Evolutionary conservation across 2,888 invertebrate genomes (phyloP).

Genomic region (Cyrtodaria siliqua): DNA sequence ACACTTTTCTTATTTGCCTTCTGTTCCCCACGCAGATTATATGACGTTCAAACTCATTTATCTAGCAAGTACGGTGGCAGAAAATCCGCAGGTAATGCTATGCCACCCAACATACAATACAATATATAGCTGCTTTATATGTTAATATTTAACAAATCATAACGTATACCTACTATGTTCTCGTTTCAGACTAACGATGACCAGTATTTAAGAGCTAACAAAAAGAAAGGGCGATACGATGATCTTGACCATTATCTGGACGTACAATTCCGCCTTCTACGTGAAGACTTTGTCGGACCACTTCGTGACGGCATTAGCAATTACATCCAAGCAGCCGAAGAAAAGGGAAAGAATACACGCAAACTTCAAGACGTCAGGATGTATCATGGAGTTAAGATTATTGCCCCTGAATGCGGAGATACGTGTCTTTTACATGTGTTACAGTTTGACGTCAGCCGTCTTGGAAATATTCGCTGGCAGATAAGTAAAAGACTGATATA

Average conservation of each 20-base stretch:
- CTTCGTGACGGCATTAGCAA: constrained; percentile 90
- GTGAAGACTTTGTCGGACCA: constrained; percentile 93
- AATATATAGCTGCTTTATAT: too few species aligned
- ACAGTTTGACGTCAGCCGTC: constrained; percentile 54
- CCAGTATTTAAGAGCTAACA: constrained; percentile 87
- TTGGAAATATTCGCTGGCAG: constrained; percentile 84
- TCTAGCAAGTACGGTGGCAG: too few species aligned
- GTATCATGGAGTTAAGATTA: constrained; percentile 53
- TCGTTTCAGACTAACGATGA: not conserved
- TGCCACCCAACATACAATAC: too few species aligned
- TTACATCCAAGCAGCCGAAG: constrained; percentile 84
- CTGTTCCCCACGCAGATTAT: too few species aligned
- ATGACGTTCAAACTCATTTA: too few species aligned
- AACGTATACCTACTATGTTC: too few species aligned
- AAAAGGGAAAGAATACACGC: constrained; percentile 23
- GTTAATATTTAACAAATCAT: too few species aligned
- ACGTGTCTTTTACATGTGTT: constrained; percentile 54
- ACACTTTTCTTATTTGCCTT: too few species aligned
- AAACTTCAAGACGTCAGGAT: constrained; percentile 58
- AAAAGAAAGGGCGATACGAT: constrained; percentile 89
- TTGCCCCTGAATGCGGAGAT: constrained; percentile 42
- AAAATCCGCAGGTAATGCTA: too few species aligned
- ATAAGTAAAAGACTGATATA: constrained; percentile 89
- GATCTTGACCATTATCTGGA: constrained; percentile 91
- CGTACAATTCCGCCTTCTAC: constrained; percentile 91